Evolutionary conservation across 2,113 vertebrate genomes (phyloP), one percentile per base, ranked within the genome.

Genomic region (Todiramphus chloris): DNA sequence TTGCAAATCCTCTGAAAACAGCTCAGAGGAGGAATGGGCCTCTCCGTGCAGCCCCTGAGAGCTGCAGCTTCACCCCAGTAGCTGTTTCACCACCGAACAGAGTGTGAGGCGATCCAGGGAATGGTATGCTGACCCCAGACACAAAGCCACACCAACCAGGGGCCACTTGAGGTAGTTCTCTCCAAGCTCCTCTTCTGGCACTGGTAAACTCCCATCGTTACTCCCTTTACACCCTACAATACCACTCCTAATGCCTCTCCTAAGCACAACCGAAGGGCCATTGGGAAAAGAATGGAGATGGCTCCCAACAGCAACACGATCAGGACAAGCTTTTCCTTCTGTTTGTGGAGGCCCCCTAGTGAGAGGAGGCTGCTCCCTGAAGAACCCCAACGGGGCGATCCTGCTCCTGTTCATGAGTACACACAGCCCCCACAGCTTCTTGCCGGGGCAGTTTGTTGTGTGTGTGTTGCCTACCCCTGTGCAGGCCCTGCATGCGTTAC

Each of bases 211-310:
- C 50, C 23, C 59, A 51, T 35, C 55, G 16, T 2, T 25, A 30
- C 68, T 46, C 50, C 41, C 30, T 69, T 91, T 51, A 30, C 21
- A 55, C 39, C 64, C 28, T 21, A 27, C 50, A 64, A 5, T 21
- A 35, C 14, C 74, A 11, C 53, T 64, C 69, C 21, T 27, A 13
- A 11, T 4, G 24, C 5, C 41, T 66, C 24, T 59, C 44, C 24
- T 27, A 30, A 56, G 60, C 13, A 35, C 72, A 74, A 1, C 27
- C 58, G 16, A 56, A 77, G 17, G 27, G 10, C 55, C 20, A 31
- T 0, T 2, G 2, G 18, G 64, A 16, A 67, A 16, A 48, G 90
- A 69, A 44, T 0, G 1, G 62, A 67, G 0, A 1, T 11, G 12
- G 25, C 21, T 72, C 56, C 51, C 75, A 73, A 44, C n/a, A 64